Base-by-base conservation (phyloP, 1,140 invertebrate species). In the Saccostrea cuccullata region DNA sequence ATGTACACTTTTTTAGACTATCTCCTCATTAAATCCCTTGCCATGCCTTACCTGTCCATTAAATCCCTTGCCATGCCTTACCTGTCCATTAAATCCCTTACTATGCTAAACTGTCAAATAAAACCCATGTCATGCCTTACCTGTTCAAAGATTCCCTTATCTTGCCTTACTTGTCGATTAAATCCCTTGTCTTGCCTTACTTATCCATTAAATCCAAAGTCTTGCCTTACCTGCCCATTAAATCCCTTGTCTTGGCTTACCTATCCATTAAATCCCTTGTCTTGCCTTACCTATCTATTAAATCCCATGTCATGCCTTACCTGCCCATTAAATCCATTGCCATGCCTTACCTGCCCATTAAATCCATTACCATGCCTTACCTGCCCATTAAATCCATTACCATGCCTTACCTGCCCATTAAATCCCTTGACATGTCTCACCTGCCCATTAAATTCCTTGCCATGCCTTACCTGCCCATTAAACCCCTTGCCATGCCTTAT, bases 11-110 rank as follows among this genome's bases (percentile, higher is more conserved):
- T 58, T 0, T 11, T 2, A 58, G 11, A 13, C 58, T 60, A 15
- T 13, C 58, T 60, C 2, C 20, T 13, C 12, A 60, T 13, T 36
- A 60, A 60, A 60, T 11, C 12, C 58, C 58, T 60, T 60, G 58
- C 58, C 15, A 20, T 64, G 58, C 15, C 1, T n/a, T 87, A 99
- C 96, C 96, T 98, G 98, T 15, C 98, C 98, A 93, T 95, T 60
- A 60, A 60, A 60, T 60, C 58, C 13, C 58, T 17, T 17, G 15
- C 15, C 58, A 20, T 60, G 58, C 58, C 13, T 20, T 88, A 99
- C 96, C 96, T 98, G 98, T 15, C 98, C 98, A 93, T 95, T 96
- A 95, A 99, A 55, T 20, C n/a, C n/a, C n/a, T n/a, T n/a, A n/a
- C n/a, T n/a, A n/a, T n/a, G n/a, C n/a, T n/a, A n/a, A n/a, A n/a